These are phyloP conservation scores for Holacanthella duospinosa DNA, from an alignment of 2,888 invertebrate genomes.

Conservation along the genomic window DNA sequence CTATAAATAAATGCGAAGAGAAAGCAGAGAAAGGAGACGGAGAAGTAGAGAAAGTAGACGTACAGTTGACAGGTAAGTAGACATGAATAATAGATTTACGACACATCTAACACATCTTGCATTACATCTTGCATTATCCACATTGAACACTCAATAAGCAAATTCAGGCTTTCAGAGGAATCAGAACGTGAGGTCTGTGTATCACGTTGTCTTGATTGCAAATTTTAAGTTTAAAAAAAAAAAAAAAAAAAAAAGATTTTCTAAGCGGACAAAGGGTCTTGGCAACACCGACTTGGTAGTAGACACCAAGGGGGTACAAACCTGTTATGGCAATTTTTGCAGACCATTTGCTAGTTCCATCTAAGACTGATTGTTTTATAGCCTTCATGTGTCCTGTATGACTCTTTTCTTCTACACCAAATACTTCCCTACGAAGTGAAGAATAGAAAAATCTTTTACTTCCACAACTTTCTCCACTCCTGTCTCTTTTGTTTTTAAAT, in stretches of 20 bases:
- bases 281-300: too few species aligned
- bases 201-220: too few species aligned
- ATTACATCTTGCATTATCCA: background rate
- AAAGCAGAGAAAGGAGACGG: slow-evolving; percentile 1
- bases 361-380: slow-evolving; percentile 96
- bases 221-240: too few species aligned
- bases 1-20: too few species aligned
- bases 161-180: too few species aligned
- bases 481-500: too few species aligned
- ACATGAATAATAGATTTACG: background rate
- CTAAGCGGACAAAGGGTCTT: too few species aligned
- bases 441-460: too few species aligned
- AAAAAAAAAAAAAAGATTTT: too few species aligned
- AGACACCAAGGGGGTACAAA: too few species aligned
- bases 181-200: too few species aligned
- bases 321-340: slow-evolving; percentile 99
- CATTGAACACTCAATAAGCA: background rate
- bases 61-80: slow-evolving; percentile 6
- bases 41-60: slow-evolving; percentile 6
- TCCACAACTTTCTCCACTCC: too few species aligned
- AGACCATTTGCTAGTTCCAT: slow-evolving; percentile 99
- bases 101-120: background rate
- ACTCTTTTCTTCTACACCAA: slow-evolving; percentile 86
- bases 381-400: slow-evolving; percentile 94
- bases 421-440: slow-evolving; percentile 80